A percentile compares a stretch with the other conserved stretches of the same genome.
Evolutionary conservation across 2,797 vertebrate genomes (phyloP).

Genomic region (Spheniscus humboldti): DNA sequence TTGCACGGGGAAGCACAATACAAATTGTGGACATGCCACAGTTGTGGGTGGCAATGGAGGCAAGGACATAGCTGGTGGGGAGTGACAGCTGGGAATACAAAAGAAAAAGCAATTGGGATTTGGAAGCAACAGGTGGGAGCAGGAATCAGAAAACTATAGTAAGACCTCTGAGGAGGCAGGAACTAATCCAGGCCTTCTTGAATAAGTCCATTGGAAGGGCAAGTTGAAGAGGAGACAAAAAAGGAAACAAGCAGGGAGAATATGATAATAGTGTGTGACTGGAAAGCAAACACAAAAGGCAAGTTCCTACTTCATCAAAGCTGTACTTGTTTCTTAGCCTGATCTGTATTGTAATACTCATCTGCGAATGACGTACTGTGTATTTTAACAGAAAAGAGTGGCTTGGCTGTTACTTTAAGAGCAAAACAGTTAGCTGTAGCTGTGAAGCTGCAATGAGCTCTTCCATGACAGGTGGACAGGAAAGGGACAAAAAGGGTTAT

Average conservation of each 20-base stretch:
- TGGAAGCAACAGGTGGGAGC: not conserved
- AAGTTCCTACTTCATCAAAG: not conserved
- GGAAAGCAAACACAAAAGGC: not conserved
- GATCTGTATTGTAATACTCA: fast-evolving
- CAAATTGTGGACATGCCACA: not conserved
- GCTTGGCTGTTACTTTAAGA: not conserved
- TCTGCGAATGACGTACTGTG: fast-evolving
- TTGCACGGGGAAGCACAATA: not conserved
- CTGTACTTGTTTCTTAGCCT: not conserved
- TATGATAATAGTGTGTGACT: not conserved
- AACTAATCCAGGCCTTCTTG: not conserved
- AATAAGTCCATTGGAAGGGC: not conserved
- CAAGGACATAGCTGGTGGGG: not conserved
- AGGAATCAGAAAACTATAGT: not conserved
- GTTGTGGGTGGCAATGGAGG: not conserved
- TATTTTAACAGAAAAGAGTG: not conserved
- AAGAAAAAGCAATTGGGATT: not conserved
- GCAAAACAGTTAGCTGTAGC: not conserved
- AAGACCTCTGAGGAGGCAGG: not conserved
- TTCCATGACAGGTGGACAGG: slow-evolving; percentile 46
- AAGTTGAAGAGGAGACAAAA: not conserved
- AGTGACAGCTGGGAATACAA: slow-evolving; percentile 23
- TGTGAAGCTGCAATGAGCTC: not conserved
- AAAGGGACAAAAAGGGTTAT: slow-evolving; percentile 55
- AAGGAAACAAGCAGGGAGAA: not conserved